phyloP scores from a whole-genome alignment of 1,140 invertebrate genomes.

The Drosophila willistoni region DNA sequence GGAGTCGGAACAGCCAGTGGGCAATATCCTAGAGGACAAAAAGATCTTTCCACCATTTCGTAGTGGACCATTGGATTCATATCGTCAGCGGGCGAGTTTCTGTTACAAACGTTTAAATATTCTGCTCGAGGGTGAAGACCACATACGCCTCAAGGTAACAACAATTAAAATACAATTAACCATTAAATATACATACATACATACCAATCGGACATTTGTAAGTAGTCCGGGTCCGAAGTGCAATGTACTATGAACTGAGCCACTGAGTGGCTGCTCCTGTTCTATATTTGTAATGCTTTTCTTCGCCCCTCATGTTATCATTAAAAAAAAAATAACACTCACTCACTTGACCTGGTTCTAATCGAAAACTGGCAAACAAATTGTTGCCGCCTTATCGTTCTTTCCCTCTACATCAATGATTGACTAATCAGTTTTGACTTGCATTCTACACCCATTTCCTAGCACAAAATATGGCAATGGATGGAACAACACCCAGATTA shows the following conservation, averaged over 20 bases:
- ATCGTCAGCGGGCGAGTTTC: constrained; percentile 90
- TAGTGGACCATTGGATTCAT: constrained; percentile 89
- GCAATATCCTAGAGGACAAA: constrained; percentile 70
- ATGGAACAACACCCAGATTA: constrained; percentile 92
- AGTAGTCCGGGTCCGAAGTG: constrained; percentile 44
- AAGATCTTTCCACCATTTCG: constrained; percentile 86
- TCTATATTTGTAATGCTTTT: constrained; percentile 4
- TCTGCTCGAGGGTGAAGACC: constrained; percentile 87
- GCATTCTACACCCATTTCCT: constrained; percentile 18
- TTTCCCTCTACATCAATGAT: constrained; percentile 8
- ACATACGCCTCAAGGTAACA: constrained; percentile 85
- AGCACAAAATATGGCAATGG: constrained; percentile 90
- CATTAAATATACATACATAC: neutral
- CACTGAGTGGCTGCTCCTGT: neutral
- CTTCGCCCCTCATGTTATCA: neutral
- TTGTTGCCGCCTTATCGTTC: neutral
- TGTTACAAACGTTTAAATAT: constrained; percentile 92
- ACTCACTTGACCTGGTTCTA: constrained; percentile 8
- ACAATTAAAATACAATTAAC: constrained; percentile 18
- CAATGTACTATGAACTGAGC: constrained; percentile 20
- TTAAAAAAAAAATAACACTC: neutral
- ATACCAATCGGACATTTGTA: neutral
- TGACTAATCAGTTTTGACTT: constrained; percentile 31
- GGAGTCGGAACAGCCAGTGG: constrained; percentile 21
- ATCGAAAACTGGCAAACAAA: constrained; percentile 9